Percentiles rank a stretch among this genome's conserved stretches.
Evolutionary conservation across 2,888 invertebrate species (phyloP).

Genomic region (Scelioninae gen. 1): DNA sequence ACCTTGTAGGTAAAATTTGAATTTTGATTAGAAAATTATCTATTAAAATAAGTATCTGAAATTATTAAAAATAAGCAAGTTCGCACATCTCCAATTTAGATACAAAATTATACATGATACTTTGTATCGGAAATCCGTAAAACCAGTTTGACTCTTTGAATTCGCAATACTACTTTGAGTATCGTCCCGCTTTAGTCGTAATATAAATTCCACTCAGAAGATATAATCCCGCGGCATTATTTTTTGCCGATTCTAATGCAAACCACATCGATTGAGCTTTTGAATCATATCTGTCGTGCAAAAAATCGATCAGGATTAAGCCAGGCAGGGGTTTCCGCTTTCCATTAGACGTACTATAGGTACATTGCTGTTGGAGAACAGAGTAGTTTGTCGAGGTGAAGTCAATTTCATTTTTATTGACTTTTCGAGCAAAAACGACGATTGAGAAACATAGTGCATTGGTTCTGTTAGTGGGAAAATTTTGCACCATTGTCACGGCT

Average conservation of each 20-base stretch:
- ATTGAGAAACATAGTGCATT: neutral
- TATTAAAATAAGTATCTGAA: too few relatives aligned
- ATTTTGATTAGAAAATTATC: too few relatives aligned
- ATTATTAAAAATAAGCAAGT: too few relatives aligned
- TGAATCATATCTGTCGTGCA: slow-evolving; percentile 44
- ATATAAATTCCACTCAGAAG: slow-evolving; percentile 31
- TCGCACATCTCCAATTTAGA: too few relatives aligned
- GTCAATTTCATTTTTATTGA: slow-evolving; percentile 30
- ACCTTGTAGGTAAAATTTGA: too few relatives aligned
- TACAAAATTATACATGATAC: too few relatives aligned
- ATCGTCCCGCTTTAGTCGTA: slow-evolving; percentile 12
- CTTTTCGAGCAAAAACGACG: slow-evolving; percentile 7
- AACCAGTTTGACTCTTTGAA: slow-evolving; percentile 27
- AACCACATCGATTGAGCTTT: slow-evolving; percentile 51
- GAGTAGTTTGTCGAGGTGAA: slow-evolving; percentile 3
- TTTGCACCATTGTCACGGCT: neutral
- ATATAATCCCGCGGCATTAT: slow-evolving; percentile 27
- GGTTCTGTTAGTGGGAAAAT: neutral
- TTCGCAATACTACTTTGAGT: slow-evolving; percentile 9
- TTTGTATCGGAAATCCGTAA: neutral
- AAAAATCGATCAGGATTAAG: slow-evolving; percentile 34
- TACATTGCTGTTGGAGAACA: neutral
- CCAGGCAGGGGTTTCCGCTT: slow-evolving; percentile 31
- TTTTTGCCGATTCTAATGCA: slow-evolving; percentile 35
- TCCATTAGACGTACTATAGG: neutral